Base-by-base conservation (phyloP, 2,888 invertebrate genomes). In the Dendrolimus pini region DNA sequence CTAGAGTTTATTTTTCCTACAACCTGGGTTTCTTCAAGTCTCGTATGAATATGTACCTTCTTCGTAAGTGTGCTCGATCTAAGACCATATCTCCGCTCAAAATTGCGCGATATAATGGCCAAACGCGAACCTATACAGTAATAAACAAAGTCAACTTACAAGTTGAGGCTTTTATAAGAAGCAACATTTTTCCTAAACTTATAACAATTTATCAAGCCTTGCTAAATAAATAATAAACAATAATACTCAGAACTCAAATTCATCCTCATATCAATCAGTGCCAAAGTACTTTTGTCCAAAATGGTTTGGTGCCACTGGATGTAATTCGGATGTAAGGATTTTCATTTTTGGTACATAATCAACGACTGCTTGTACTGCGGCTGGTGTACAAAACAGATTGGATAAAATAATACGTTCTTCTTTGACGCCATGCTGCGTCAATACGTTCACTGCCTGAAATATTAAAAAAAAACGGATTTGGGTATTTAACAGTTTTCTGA, bases 261-360 rank as follows among this genome's bases (percentile, higher is more conserved):
- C 59, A 41, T 77, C 71, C 52, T 77, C 75, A 57, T 76, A 81
- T 89, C 85, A 99, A 91, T 99, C 99, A 59, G 99, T 99, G 67
- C 99, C 99, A 90, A 99, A 99, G 89, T 99, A 99, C 84, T 97
- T 98, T 86, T 97, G 97, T 57, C 99, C 99, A 87, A 99, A 99
- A 85, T 99, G 99, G 89, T 97, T 98, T 9, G 99, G 99, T 9
- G 98, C 98, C 2, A 98, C 95, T 0, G 95, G 95, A 82, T 98
- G 97, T 41, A 99, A 93, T 83, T 99, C 99, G 0, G 99, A 97
- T 0, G 99, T 98, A 59, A 99, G 92, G 69, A 99, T 97, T 83
- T 96, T 98, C 94, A 99, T 94, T 92, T 95, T 91, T 18, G 97
- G 98, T 77, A 96, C 98, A 60, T 95, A 95, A 71, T 94, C 93